Percentiles rank a stretch among this genome's conserved stretches.
These are phyloP conservation scores for Coluber constrictor DNA, from an alignment of 2,797 vertebrate species.

Conservation along the genomic window DNA sequence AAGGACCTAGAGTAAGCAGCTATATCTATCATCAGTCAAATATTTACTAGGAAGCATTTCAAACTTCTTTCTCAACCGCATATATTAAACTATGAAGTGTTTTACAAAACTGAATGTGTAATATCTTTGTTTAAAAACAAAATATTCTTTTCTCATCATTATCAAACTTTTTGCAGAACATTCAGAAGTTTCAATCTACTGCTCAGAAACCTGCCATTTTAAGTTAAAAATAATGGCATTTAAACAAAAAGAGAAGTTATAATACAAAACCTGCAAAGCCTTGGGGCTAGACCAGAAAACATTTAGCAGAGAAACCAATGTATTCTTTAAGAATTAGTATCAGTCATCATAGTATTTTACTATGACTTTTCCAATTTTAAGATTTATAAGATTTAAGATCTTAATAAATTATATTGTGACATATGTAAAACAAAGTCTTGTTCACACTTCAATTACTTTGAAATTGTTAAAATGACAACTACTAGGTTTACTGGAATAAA, in stretches of 20 bases:
- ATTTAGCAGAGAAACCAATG: neutral
- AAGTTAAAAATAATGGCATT: slow-evolving; percentile 1
- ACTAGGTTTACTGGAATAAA: neutral
- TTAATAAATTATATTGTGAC: slow-evolving; percentile 1
- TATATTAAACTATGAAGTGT: neutral
- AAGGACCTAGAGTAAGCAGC: neutral
- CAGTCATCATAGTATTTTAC: neutral
- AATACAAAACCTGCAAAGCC: neutral
- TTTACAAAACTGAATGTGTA: neutral
- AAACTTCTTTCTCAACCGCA: neutral
- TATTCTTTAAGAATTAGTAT: neutral
- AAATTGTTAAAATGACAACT: slow-evolving; percentile 10
- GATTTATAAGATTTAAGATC: neutral
- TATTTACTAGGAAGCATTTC: neutral
- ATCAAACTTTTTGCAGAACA: neutral
- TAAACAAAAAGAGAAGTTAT: neutral
- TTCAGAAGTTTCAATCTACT: neutral
- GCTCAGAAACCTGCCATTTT: slow-evolving; percentile 1
- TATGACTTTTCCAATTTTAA: neutral
- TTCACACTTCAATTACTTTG: slow-evolving; percentile 5
- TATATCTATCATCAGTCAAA: neutral
- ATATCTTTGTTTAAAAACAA: neutral
- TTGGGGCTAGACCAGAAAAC: neutral
- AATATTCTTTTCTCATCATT: neutral
- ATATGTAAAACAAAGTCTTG: neutral